phyloP scores from a whole-genome alignment of 2,797 vertebrate genomes.

The Myotis myotis region DNA sequence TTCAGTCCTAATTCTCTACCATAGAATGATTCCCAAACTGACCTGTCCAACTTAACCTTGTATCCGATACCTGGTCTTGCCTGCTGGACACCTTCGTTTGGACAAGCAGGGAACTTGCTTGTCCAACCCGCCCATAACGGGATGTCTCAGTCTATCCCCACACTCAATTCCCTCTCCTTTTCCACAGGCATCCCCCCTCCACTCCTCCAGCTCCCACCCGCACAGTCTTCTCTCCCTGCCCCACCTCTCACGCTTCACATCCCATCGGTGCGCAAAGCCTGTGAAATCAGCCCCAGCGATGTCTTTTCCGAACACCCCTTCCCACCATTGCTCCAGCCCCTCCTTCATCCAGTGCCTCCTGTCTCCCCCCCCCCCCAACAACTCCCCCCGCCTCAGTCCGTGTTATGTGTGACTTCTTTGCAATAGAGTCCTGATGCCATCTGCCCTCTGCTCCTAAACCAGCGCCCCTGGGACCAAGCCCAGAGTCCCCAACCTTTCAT shows the following conservation, averaged over 20 bases:
- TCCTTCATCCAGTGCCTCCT: not conserved
- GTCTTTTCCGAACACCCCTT: not conserved
- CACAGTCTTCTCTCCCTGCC: not conserved
- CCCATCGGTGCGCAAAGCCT: not conserved
- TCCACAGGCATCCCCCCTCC: fast-evolving
- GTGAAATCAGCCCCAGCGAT: too few species aligned
- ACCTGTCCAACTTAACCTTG: not conserved
- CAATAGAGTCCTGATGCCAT: not conserved
- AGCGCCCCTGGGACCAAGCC: not conserved
- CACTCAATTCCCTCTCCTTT: not conserved
- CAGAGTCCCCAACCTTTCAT: not conserved
- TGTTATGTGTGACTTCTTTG: not conserved
- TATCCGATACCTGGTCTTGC: not conserved
- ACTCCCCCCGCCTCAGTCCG: fast-evolving
- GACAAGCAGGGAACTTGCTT: not conserved
- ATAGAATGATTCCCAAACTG: not conserved
- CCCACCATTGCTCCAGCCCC: not conserved
- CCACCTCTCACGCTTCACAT: not conserved
- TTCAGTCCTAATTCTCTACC: not conserved
- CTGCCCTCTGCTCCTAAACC: too few species aligned
- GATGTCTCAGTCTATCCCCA: not conserved
- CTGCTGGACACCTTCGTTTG: not conserved
- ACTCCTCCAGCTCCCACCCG: not conserved
- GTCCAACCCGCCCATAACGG: fast-evolving
- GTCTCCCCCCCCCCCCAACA: not conserved